These are phyloP conservation scores for Philypnodon macrostomus DNA, from an alignment of 2,797 vertebrate genomes.

Conservation along the genomic window DNA sequence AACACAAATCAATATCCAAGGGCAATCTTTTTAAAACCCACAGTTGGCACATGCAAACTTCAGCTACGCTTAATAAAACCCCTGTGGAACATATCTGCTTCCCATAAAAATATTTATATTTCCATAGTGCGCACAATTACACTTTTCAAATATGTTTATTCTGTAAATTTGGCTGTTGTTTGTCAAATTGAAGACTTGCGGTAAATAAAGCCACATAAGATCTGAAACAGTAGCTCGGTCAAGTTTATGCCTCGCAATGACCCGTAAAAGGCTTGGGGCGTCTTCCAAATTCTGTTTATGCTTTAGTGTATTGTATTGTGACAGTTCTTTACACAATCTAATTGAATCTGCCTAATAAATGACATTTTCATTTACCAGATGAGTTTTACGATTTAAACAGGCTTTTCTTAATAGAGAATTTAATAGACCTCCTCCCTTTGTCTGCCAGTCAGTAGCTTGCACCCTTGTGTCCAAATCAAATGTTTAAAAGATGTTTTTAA, in stretches of 20 bases:
- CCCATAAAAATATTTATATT: constrained; percentile 14
- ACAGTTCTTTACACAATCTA: constrained; percentile 37
- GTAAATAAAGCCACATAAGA: constrained; percentile 13
- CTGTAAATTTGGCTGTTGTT: neutral
- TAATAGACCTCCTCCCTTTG: constrained; percentile 21
- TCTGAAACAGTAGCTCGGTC: constrained; percentile 45
- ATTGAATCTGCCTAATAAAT: constrained; percentile 52
- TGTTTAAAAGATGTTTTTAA: constrained; percentile 74
- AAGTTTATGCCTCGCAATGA: constrained; percentile 40
- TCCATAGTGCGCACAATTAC: constrained; percentile 9
- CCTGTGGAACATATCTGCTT: constrained; percentile 4
- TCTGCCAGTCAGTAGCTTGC: constrained; percentile 39
- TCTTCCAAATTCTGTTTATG: constrained; percentile 26
- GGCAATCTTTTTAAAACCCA: constrained; percentile 1
- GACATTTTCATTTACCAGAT: constrained; percentile 42
- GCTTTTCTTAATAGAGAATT: constrained; percentile 41
- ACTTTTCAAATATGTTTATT: constrained; percentile 1
- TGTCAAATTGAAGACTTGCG: constrained; percentile 6
- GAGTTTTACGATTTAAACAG: constrained; percentile 54
- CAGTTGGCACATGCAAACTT: constrained; percentile 1
- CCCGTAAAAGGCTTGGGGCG: constrained; percentile 40
- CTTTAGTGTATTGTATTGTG: constrained; percentile 33
- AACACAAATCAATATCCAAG: constrained; percentile 3
- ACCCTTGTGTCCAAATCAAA: constrained; percentile 71
- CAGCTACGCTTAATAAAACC: constrained; percentile 8